Evolutionary conservation across 1,140 invertebrate species (phyloP).

Genomic region (Camponotus pennsylvanicus): DNA sequence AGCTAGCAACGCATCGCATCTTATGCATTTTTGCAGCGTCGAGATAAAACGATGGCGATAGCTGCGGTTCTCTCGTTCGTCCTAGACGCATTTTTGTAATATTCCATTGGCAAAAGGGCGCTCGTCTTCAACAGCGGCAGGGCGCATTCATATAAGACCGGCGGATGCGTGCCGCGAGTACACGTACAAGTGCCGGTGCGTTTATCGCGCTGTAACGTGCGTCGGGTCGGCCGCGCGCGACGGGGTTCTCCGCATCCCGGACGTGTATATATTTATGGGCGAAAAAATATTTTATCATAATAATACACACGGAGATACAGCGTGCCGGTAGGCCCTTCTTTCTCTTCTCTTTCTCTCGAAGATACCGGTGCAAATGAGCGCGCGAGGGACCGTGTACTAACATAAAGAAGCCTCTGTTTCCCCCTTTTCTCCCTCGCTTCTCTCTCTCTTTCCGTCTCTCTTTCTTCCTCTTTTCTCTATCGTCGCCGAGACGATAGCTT

Average conservation of each 20-base stretch:
- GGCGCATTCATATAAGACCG: conserved; percentile 58
- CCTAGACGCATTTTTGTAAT: conserved; percentile 33
- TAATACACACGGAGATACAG: conserved; percentile 78
- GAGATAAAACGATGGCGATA: conserved; percentile 3
- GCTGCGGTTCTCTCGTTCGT: not conserved
- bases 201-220: conserved; percentile 77
- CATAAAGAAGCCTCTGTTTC: conserved; percentile 34
- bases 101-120: not conserved
- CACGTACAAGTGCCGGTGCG: conserved; percentile 65
- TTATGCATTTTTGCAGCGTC: conserved; percentile 13
- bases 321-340: conserved; percentile 70
- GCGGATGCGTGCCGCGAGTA: conserved; percentile 44
- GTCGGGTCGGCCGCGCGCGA: conserved; percentile 78
- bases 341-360: conserved; percentile 57
- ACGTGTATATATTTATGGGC: conserved; percentile 81
- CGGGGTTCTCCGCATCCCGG: conserved; percentile 79
- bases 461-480: not conserved
- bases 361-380: conserved; percentile 75
- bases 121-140: conserved; percentile 27
- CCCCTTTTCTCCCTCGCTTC: not conserved
- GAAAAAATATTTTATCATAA: conserved; percentile 84
- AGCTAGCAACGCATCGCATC: not conserved
- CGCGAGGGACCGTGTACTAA: conserved; percentile 42
- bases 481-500: conserved; percentile 70
- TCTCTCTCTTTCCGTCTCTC: not conserved